Conservation (phyloP, 2,113 vertebrate species). For the Hypanus sabinus region DNA sequence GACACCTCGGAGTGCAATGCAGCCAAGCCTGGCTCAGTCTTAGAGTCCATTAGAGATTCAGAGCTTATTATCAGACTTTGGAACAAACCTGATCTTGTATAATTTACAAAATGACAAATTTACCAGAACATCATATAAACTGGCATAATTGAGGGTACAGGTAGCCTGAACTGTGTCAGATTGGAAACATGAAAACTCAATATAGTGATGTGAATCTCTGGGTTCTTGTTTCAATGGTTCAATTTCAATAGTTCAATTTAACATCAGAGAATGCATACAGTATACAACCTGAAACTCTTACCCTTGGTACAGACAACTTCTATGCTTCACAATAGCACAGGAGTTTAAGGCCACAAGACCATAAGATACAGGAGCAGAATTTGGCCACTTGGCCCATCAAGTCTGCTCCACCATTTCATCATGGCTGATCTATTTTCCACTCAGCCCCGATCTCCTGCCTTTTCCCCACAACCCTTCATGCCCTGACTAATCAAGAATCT, state of each 20-base stretch:
- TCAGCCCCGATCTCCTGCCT: too few species aligned
- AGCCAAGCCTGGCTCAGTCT: not conserved
- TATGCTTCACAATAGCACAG: not conserved
- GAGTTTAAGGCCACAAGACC: not conserved
- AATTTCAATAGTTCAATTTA: too few species aligned
- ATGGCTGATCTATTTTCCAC: too few species aligned
- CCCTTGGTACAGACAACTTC: not conserved
- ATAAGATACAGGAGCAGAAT: too few species aligned
- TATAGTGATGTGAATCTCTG: not conserved
- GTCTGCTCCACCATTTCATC: too few species aligned
- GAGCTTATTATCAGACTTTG: not conserved
- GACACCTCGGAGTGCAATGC: not conserved
- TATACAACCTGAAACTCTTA: too few species aligned
- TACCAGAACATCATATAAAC: not conserved
- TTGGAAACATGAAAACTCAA: not conserved
- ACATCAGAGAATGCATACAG: too few species aligned
- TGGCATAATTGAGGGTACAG: not conserved
- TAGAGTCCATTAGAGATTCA: not conserved
- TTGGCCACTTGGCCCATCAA: too few species aligned
- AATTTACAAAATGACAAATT: not conserved
- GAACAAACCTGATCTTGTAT: not conserved
- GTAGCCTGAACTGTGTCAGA: not conserved
- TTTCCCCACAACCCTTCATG: too few species aligned
- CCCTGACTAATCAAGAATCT: too few species aligned
- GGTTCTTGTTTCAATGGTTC: not conserved